Evolutionary conservation across 2,888 invertebrate species (phyloP).

Genomic region (Parnassius apollo): DNA sequence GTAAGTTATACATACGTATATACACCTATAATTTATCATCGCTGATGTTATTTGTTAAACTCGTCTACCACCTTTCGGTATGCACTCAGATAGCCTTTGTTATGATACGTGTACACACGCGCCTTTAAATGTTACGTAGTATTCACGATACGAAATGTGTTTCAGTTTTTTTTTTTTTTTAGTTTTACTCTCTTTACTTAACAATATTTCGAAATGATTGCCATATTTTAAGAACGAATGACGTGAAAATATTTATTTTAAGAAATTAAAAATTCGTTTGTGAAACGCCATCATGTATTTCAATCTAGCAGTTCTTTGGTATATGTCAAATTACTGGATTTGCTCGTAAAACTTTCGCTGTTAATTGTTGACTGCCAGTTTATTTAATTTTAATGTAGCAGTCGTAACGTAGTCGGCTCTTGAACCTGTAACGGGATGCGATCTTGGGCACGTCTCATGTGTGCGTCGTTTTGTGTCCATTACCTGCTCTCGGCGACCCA

Average conservation of each 20-base stretch:
- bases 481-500: conserved; percentile 51
- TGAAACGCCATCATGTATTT: too few species aligned
- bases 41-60: conserved; percentile 36
- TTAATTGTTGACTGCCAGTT: neutral
- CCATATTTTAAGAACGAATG: too few species aligned
- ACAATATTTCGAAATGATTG: too few species aligned
- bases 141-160: conserved; percentile 22
- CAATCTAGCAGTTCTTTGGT: too few species aligned
- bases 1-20: too few species aligned
- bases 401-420: conserved; percentile 4
- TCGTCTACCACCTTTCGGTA: conserved; percentile 36
- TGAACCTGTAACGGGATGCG: conserved; percentile 38
- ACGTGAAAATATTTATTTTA: too few species aligned
- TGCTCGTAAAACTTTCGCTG: too few species aligned
- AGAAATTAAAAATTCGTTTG: too few species aligned
- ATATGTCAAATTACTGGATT: too few species aligned
- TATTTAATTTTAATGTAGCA: conserved; percentile 13
- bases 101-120: conserved; percentile 47
- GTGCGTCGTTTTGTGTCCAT: conserved; percentile 59
- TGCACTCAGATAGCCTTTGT: conserved; percentile 46
- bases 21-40: conserved; percentile 34
- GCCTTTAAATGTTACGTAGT: conserved; percentile 23
- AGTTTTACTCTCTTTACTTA: too few species aligned
- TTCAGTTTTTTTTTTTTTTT: neutral
- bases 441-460: conserved; percentile 39